These are phyloP conservation scores for Drosophila jambulina DNA, from an alignment of 1,140 invertebrate genomes.

Conservation along the genomic window DNA sequence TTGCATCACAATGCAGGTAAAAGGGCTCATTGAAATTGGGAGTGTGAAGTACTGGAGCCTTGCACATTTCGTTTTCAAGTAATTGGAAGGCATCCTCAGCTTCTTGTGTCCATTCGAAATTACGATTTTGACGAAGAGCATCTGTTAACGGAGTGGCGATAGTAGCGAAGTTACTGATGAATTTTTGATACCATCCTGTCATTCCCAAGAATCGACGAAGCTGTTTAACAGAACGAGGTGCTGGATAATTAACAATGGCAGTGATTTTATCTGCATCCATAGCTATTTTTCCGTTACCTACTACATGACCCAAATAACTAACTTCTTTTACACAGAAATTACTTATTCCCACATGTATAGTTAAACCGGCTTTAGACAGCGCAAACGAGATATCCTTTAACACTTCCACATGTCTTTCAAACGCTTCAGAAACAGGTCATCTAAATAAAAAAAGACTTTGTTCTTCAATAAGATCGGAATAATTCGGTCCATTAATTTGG, in stretches of 20 bases:
- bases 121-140: not conserved
- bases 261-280: slow-evolving; percentile 9
- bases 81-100: slow-evolving; percentile 1
- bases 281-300: slow-evolving; percentile 13
- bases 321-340: slow-evolving; percentile 2
- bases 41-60: slow-evolving; percentile 5
- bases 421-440: slow-evolving; percentile 84
- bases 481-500: no score
- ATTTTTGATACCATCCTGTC: slow-evolving; percentile 20
- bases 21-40: slow-evolving; percentile 1
- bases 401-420: slow-evolving; percentile 9
- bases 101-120: not conserved
- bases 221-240: slow-evolving; percentile 12
- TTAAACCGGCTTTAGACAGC: not conserved
- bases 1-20: slow-evolving; percentile 26
- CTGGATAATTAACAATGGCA: slow-evolving; percentile 5
- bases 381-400: slow-evolving; percentile 5
- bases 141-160: slow-evolving; percentile 6
- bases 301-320: not conserved
- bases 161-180: slow-evolving; percentile 17
- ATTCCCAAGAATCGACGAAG: slow-evolving; percentile 17
- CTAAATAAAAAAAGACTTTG: no score
- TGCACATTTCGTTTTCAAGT: not conserved
- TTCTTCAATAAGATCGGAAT: no score
- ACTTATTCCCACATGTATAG: not conserved